A percentile compares a stretch with the other conserved stretches of the same genome.
These are phyloP conservation scores for Dryobota labecula DNA, from an alignment of 2,888 invertebrate species.

Conservation along the genomic window DNA sequence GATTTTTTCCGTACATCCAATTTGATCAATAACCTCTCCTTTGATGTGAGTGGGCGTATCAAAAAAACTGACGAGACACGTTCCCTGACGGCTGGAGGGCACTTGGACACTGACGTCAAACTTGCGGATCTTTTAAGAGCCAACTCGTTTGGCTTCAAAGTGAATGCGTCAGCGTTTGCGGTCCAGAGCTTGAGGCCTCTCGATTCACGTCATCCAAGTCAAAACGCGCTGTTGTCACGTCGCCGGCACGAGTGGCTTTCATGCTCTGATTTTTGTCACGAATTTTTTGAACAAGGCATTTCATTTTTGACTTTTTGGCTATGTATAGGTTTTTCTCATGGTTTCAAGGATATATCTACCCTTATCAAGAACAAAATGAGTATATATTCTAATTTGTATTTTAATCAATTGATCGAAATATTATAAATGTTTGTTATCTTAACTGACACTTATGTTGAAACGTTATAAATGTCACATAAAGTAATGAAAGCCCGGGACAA, in stretches of 20 bases:
- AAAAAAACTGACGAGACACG: constrained; percentile 81
- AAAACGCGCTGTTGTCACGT: constrained; percentile 71
- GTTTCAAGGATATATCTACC: neutral
- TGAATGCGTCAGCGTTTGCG: constrained; percentile 83
- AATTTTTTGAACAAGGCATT: constrained; percentile 63
- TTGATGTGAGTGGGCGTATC: constrained; percentile 68
- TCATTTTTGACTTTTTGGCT: constrained; percentile 38
- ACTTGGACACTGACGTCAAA: constrained; percentile 79
- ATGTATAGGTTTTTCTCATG: neutral
- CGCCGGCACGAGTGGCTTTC: constrained; percentile 61
- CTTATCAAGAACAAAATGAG: neutral
- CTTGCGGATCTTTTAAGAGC: constrained; percentile 76
- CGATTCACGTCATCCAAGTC: constrained; percentile 74
- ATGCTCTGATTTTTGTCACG: constrained; percentile 70
- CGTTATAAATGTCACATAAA: neutral
- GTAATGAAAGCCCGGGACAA: constrained; percentile 12
- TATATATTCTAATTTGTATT: neutral
- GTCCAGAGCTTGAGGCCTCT: constrained; percentile 74
- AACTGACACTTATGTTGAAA: neutral
- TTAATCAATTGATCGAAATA: neutral
- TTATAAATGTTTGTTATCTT: constrained; percentile 10
- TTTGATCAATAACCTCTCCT: constrained; percentile 80
- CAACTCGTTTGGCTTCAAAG: constrained; percentile 80
- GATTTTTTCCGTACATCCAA: constrained; percentile 66
- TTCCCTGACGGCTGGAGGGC: constrained; percentile 72